phyloP scores from a whole-genome alignment of 2,888 invertebrate genomes.

The Gasteruption jaculator region DNA sequence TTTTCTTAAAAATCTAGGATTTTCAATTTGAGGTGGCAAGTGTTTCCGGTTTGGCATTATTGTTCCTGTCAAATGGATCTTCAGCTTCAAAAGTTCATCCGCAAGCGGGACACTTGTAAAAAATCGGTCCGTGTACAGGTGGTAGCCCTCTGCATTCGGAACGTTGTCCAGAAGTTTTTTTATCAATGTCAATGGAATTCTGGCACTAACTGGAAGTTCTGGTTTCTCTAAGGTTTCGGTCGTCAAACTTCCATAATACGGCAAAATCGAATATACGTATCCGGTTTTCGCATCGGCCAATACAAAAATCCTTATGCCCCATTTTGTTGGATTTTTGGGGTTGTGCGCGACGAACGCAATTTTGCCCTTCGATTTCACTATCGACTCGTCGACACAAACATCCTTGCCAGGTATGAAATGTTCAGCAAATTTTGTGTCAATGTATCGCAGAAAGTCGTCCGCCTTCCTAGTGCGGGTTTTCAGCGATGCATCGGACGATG shows the following conservation, averaged over 20 bases:
- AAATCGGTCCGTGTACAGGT: constrained; percentile 23
- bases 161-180: constrained; percentile 16
- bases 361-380: constrained; percentile 20
- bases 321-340: constrained; percentile 21
- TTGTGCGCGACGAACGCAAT: constrained; percentile 22
- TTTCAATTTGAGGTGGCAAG: constrained; percentile 20
- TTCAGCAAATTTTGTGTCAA: constrained; percentile 16
- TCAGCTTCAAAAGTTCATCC: constrained; percentile 21
- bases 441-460: constrained; percentile 11
- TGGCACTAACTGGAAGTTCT: constrained; percentile 19
- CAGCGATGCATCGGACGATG: constrained; percentile 7
- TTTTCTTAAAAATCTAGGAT: constrained; percentile 12
- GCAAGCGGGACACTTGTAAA: constrained; percentile 23
- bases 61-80: constrained; percentile 23
- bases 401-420: constrained; percentile 16
- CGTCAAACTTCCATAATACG: constrained; percentile 26
- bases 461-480: constrained; percentile 3
- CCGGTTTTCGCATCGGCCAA: constrained; percentile 18
- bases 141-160: constrained; percentile 21
- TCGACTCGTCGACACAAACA: constrained; percentile 18
- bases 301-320: constrained; percentile 16
- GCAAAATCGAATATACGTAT: constrained; percentile 22
- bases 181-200: constrained; percentile 20
- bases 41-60: constrained; percentile 24
- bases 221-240: constrained; percentile 17